phyloP scores from a whole-genome alignment of 1,140 invertebrate genomes.

The Trichogramma pretiosum region DNA sequence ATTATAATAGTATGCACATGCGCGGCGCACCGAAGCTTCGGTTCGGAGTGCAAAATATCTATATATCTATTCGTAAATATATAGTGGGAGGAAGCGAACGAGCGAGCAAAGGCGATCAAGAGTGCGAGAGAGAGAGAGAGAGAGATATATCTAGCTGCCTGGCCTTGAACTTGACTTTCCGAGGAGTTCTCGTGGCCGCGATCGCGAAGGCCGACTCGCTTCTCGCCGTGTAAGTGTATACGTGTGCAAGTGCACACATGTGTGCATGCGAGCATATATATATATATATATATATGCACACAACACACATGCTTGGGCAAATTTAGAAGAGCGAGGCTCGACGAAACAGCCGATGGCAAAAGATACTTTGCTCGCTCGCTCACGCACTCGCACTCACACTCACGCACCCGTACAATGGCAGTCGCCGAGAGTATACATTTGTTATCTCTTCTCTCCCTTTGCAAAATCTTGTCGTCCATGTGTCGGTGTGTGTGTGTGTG shows the following conservation, averaged over 20 bases:
- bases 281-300: too few species aligned
- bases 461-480: slow-evolving; percentile 8
- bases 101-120: slow-evolving; percentile 10
- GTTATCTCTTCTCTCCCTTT: not conserved
- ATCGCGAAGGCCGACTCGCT: slow-evolving; percentile 26
- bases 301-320: too few species aligned
- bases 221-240: not conserved
- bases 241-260: slow-evolving; percentile 4
- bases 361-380: slow-evolving; percentile 1
- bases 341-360: slow-evolving; percentile 33
- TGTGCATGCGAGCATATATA: slow-evolving; percentile 32
- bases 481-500: slow-evolving; percentile 8
- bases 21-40: not conserved
- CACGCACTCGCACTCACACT: not conserved
- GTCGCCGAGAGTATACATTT: not conserved
- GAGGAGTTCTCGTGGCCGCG: slow-evolving; percentile 24
- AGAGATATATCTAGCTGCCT: slow-evolving; percentile 19
- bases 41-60: too few species aligned
- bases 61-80: too few species aligned
- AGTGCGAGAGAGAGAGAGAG: not conserved
- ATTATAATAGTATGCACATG: too few species aligned
- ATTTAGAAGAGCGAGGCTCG: slow-evolving; percentile 19
- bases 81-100: slow-evolving; percentile 10
- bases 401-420: not conserved
- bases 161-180: slow-evolving; percentile 39